Conservation (phyloP, 2,113 vertebrate genomes). For the Hypocryptadius cinnamomeus region DNA sequence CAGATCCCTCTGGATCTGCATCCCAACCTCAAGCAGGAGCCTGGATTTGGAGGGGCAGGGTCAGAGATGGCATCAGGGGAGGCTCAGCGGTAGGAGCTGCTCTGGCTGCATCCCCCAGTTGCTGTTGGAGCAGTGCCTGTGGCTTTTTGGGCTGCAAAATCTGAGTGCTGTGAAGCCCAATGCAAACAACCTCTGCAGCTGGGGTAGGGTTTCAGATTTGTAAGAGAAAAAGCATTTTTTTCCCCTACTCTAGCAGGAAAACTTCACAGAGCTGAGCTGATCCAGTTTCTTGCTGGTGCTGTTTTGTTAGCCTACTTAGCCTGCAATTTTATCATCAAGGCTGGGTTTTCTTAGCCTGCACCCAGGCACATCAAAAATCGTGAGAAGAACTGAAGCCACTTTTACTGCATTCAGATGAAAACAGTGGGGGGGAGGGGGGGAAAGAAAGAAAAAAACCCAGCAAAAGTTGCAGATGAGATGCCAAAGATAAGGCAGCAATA, state of each 20-base stretch:
- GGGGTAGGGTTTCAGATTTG: neutral
- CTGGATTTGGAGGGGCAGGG: neutral
- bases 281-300: constrained; percentile 26
- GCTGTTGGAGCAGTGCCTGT: neutral
- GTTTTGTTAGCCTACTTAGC: constrained; percentile 49
- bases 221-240: neutral
- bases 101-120: neutral
- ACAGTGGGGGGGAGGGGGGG: neutral
- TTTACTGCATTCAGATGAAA: neutral
- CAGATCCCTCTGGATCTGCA: neutral
- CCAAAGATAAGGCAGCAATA: constrained; percentile 40
- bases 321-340: neutral
- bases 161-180: neutral
- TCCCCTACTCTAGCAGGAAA: neutral
- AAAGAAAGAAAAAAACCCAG: neutral
- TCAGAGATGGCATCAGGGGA: neutral
- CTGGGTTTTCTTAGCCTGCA: neutral
- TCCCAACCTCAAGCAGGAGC: neutral
- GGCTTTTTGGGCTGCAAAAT: neutral
- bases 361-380: neutral
- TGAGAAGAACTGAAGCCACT: neutral
- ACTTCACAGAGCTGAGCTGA: neutral
- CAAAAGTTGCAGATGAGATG: constrained; percentile 38
- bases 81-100: neutral
- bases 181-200: neutral